Base-by-base conservation (phyloP, 1,140 invertebrate genomes). In the Holotrichia oblita region DNA sequence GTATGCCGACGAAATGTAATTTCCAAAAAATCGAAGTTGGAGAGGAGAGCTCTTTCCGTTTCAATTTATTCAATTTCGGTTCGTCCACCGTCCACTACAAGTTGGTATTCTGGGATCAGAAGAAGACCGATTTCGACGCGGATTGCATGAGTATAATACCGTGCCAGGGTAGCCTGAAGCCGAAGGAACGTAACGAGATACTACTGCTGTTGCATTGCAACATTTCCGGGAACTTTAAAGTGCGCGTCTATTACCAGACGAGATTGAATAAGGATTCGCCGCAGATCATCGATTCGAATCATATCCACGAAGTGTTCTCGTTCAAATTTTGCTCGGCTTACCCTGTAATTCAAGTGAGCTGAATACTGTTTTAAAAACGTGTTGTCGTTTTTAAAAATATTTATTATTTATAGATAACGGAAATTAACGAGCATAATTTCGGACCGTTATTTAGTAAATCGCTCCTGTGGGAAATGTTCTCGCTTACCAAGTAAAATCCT, bases 11-110 rank as follows among this genome's bases (percentile, higher is more conserved):
- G 1, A 64, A 22, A 12, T 64, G 73, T n/a, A 61, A 82, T 64
- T 82, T 83, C 64, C 76, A 77, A 10, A 27, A 78, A 55, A 24
- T 83, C 10, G 34, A 77, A 27, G 79, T 44, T 44, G 79, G 79
- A 4, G 24, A 3, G 10, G 14, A 34, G 17, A 48, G 77, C 10
- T 27, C 76, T 20, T 77, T 76, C n/a, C 22, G 77, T 22, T 83
- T 83, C 55, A 55, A 74, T 17, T 42, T 84, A n/a, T 83, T 79
- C 76, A 84, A 84, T 55, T 83, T 82, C 69, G 81, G 82, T 8
- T 27, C 73, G 55, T 77, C 83, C 0, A 78, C 79, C 0, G 77
- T 83, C 17, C 80, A 83, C 75, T 81, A 73, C 64, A 41, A 78
- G 27, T 48, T 83, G n/a, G 24, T 41, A 1, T 74, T 79, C 8